phyloP scores from a whole-genome alignment of 2,797 vertebrate genomes.

The Helicolenus hilgendorfi region DNA sequence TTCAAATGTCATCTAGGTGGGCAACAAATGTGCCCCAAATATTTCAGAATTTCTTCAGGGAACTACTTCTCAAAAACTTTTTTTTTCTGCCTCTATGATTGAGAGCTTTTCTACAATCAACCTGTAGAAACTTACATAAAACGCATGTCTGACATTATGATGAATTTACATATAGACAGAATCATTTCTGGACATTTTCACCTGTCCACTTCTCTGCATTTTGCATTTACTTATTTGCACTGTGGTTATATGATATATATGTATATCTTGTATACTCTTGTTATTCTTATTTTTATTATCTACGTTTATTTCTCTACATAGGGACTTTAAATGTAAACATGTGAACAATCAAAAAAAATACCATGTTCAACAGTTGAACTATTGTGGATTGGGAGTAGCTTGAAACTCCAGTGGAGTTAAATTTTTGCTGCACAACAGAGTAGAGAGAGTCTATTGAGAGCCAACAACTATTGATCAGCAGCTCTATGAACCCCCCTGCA shows the following conservation, averaged over 20 bases:
- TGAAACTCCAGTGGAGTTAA: neutral
- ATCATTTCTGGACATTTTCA: neutral
- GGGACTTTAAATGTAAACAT: neutral
- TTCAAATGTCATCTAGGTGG: neutral
- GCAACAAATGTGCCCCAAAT: neutral
- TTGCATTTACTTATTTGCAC: no score
- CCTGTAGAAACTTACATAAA: neutral
- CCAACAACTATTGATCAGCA: constrained; percentile 4
- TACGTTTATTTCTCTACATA: no score
- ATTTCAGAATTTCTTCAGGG: neutral
- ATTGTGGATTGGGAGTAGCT: neutral
- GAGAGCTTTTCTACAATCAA: neutral
- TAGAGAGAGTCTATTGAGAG: neutral
- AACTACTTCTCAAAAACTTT: neutral
- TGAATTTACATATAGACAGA: neutral
- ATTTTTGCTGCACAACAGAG: neutral
- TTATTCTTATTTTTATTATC: no score
- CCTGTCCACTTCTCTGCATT: no score
- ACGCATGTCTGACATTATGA: neutral
- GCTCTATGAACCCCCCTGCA: neutral
- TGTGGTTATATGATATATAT: no score
- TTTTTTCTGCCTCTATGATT: neutral
- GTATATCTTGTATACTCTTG: no score
- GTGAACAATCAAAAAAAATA: neutral
- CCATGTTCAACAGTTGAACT: neutral